A percentile compares a stretch with the other conserved stretches of the same genome.
These are phyloP conservation scores for Casuarius casuarius DNA, from an alignment of 2,113 vertebrate species.

Conservation along the genomic window DNA sequence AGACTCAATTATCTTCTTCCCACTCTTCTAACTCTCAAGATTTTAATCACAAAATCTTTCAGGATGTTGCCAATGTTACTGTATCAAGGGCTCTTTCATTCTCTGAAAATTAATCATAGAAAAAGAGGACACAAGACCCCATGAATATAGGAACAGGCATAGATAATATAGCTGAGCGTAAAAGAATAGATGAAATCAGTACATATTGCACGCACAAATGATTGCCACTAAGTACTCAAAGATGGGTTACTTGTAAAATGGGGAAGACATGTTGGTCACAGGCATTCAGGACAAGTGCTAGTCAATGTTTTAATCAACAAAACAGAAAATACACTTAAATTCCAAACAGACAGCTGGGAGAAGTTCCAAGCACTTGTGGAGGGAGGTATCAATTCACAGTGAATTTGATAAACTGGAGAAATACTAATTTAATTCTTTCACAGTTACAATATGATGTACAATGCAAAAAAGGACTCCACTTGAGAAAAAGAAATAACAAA, in stretches of 20 bases:
- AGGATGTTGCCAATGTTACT: background rate
- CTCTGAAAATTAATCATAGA: background rate
- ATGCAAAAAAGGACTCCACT: background rate
- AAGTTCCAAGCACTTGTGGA: background rate
- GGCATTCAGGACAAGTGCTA: background rate
- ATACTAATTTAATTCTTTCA: background rate
- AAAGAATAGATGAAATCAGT: background rate
- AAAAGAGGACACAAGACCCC: background rate
- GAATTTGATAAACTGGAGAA: background rate
- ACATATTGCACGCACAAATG: background rate
- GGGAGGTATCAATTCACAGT: background rate
- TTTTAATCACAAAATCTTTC: background rate
- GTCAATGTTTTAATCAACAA: background rate
- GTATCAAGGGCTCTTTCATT: background rate
- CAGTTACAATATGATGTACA: background rate
- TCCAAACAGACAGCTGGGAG: background rate
- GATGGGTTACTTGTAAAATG: background rate
- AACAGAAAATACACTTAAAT: background rate
- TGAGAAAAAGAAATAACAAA: background rate
- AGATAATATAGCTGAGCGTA: background rate
- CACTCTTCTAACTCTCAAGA: background rate
- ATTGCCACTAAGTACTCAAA: background rate
- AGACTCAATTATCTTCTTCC: background rate
- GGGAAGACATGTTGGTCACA: background rate
- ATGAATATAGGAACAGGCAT: fast-evolving